Base-by-base conservation (phyloP, 2,797 vertebrate genomes). In the Enteromius radiatus region DNA sequence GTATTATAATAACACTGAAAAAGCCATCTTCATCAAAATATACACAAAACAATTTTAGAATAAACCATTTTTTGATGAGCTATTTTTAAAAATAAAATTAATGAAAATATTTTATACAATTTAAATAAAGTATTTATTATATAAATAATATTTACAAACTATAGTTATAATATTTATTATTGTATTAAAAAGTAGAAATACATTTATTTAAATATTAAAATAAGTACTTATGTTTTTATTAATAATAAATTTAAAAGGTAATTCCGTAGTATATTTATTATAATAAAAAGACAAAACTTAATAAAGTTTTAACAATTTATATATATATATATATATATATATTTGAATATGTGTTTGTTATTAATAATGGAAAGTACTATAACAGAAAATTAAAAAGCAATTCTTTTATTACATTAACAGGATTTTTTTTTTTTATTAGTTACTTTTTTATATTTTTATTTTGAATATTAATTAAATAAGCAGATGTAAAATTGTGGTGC, bases 121-220 rank as follows among this genome's bases (percentile, higher is more conserved):
- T 12, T n/a, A 21, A n/a, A 36, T n/a, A n/a, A 36, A 36, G 0
- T 3, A 19, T 33, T 45, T 28, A 17, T 26, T 28, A 28, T 28
- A 15, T 61, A 17, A 26, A 1, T 26, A 28, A 9, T 70, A 17
- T 45, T 14, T 15, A 69, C 23, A 43, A 69, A 84, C 11, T 63
- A 26, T 63, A 26, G 47, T 43, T 54, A 82, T 77, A 87, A 36
- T 2, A 47, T 47, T 36, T 19, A 47, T 19, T 70, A 15, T 70
- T 47, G 28, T 47, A 71, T 47, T 71, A 71, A 68, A 36, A 43
- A 68, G 36, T 41, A 64, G 19, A 19, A 10, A 43, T 1, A 69
- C 0, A 67, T 14, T n/a, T 12, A 67, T 38, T 12, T n/a, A 38
- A n/a, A 67, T 68, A 43, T 43, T 67, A 21, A 5, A 45, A 19